These are phyloP conservation scores for Galagoides demidoff DNA, from an alignment of 2,797 vertebrate species.

Conservation along the genomic window DNA sequence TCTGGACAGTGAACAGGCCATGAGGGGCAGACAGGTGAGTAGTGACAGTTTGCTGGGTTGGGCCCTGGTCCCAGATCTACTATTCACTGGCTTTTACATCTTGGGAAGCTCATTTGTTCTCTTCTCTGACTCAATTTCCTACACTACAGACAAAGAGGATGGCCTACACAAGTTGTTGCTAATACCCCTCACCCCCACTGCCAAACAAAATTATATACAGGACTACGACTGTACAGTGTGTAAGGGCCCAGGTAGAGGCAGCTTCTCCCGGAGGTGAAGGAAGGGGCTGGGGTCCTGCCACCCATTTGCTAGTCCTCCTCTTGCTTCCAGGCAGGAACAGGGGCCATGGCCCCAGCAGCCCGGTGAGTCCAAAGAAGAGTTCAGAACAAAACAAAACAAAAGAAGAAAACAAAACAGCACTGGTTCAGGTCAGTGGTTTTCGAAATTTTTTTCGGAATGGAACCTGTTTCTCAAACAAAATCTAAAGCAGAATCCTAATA, in stretches of 20 bases:
- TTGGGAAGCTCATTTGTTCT: not conserved
- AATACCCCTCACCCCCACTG: not conserved
- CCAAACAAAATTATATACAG: not conserved
- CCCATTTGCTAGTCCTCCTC: not conserved
- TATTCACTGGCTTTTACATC: rapidly evolving
- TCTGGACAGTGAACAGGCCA: rapidly evolving
- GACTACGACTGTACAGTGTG: rapidly evolving
- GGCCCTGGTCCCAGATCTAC: rapidly evolving
- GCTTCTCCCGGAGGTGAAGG: not conserved
- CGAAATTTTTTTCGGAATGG: not conserved
- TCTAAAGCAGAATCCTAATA: slow-evolving; percentile 14
- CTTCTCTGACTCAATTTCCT: not conserved
- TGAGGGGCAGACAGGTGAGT: rapidly evolving
- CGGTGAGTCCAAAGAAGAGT: not conserved
- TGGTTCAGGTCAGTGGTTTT: not conserved
- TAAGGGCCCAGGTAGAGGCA: rapidly evolving
- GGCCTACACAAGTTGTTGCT: not conserved
- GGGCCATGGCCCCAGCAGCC: not conserved
- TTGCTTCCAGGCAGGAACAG: not conserved
- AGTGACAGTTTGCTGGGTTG: rapidly evolving
- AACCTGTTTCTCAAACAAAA: not conserved
- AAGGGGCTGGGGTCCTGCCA: rapidly evolving
- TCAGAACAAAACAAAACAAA: not conserved
- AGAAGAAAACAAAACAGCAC: not conserved
- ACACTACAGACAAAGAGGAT: not conserved